A percentile compares a stretch with the other conserved stretches of the same genome.
Evolutionary conservation across 2,113 vertebrate genomes (phyloP).

Genomic region (Ginglymostoma cirratum): DNA sequence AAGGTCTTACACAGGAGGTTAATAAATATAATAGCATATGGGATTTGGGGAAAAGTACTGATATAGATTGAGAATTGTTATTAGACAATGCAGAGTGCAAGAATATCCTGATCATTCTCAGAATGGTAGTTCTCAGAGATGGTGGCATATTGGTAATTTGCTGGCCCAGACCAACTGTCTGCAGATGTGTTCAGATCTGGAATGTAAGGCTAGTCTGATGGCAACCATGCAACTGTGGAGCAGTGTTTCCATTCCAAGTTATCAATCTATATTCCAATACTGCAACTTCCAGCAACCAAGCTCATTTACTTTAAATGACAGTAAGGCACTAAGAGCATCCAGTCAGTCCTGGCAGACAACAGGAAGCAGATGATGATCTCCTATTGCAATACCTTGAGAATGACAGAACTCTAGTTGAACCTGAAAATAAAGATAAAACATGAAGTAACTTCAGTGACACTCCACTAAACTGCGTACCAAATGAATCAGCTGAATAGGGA

Average conservation of each 20-base stretch:
- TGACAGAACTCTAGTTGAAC: constrained; percentile 56
- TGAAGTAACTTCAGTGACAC: constrained; percentile 39
- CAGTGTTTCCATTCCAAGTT: constrained; percentile 67
- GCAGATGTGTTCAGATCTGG: no score
- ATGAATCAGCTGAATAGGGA: constrained; percentile 54
- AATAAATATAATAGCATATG: no score
- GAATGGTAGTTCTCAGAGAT: no score
- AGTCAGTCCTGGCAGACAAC: constrained; percentile 45
- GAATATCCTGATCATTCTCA: no score
- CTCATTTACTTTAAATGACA: constrained; percentile 46
- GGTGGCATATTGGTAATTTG: no score
- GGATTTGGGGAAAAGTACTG: no score
- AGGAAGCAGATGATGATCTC: constrained; percentile 71
- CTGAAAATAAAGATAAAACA: constrained; percentile 40
- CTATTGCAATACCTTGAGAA: constrained; percentile 79
- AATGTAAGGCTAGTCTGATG: no score
- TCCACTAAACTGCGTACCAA: constrained; percentile 43
- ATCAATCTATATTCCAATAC: constrained; percentile 59
- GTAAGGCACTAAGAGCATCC: constrained; percentile 47
- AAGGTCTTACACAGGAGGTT: no score
- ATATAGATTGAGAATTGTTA: no score
- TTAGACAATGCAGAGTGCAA: no score
- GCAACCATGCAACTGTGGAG: constrained; percentile 54
- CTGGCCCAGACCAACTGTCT: no score
- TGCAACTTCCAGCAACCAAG: constrained; percentile 49